Evolutionary conservation across 1,140 invertebrate species (phyloP).

Genomic region (Drosophila ananassae): DNA sequence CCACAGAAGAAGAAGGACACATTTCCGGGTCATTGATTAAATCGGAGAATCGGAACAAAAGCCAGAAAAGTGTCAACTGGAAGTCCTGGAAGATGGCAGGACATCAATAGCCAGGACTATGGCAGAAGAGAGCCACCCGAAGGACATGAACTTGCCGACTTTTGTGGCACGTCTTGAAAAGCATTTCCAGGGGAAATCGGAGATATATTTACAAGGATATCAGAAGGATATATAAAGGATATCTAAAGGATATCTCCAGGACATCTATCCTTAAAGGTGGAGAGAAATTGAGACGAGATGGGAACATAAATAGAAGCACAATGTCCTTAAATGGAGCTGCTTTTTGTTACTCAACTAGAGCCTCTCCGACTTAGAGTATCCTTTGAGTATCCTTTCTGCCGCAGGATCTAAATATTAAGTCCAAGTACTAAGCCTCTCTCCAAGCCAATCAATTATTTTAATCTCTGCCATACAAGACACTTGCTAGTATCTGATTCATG

Average conservation of each 20-base stretch:
- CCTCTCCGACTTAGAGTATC: too few relatives aligned
- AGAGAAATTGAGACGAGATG: not conserved
- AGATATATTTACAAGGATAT: conserved; percentile 3
- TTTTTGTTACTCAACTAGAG: too few relatives aligned
- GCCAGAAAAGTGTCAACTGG: conserved; percentile 47
- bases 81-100: conserved; percentile 38
- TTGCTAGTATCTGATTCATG: not conserved
- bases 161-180: conserved; percentile 2
- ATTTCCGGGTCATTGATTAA: conserved; percentile 48
- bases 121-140: not conserved
- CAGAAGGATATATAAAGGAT: too few relatives aligned
- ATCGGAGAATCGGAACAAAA: conserved; percentile 32
- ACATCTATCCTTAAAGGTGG: too few relatives aligned
- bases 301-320: conserved; percentile 2
- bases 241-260: too few relatives aligned
- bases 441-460: conserved; percentile 1
- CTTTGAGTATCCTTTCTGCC: not conserved
- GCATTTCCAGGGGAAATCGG: conserved; percentile 2
- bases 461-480: not conserved
- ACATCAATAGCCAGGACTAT: not conserved
- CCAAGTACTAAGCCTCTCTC: too few relatives aligned
- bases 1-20: conserved; percentile 4
- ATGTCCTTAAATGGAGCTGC: too few relatives aligned
- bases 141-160: not conserved
- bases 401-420: too few relatives aligned